These are phyloP conservation scores for Graptemys geographica DNA, from an alignment of 2,797 vertebrate genomes.

Conservation along the genomic window DNA sequence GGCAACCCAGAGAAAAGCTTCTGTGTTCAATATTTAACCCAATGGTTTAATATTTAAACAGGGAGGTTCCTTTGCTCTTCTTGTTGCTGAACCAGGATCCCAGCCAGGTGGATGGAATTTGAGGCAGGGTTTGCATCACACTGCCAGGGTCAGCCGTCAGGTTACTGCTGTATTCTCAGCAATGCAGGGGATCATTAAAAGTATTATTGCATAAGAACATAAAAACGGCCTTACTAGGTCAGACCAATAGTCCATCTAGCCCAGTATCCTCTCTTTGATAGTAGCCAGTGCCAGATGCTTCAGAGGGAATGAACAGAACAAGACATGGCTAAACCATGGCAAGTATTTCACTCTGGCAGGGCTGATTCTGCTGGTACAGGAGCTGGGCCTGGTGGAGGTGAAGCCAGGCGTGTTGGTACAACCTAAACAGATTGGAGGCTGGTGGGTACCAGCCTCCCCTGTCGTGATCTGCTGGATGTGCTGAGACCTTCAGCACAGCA, in stretches of 20 bases:
- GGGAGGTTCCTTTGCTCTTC: neutral
- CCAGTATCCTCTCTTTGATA: neutral
- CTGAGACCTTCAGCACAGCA: neutral
- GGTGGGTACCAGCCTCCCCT: neutral
- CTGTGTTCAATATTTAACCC: slow-evolving; percentile 47
- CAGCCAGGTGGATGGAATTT: neutral
- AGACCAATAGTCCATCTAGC: neutral
- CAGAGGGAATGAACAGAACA: neutral
- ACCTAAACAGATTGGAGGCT: neutral
- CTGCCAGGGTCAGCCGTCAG: neutral
- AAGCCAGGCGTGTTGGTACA: neutral
- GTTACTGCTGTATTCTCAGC: neutral
- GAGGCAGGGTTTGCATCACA: neutral
- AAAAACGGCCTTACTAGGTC: neutral
- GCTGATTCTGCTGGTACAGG: neutral
- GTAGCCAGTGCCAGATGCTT: neutral
- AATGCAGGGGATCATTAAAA: neutral
- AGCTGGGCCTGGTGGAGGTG: neutral
- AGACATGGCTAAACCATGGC: neutral
- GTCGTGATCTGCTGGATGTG: neutral
- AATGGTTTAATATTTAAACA: slow-evolving; percentile 47
- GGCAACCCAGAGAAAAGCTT: slow-evolving; percentile 42
- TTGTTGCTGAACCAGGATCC: neutral
- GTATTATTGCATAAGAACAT: neutral
- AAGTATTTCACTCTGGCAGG: neutral